Evolutionary conservation across 1,140 invertebrate genomes (phyloP), one percentile per base, ranked within the genome.

Genomic region (Ericerus pela): DNA sequence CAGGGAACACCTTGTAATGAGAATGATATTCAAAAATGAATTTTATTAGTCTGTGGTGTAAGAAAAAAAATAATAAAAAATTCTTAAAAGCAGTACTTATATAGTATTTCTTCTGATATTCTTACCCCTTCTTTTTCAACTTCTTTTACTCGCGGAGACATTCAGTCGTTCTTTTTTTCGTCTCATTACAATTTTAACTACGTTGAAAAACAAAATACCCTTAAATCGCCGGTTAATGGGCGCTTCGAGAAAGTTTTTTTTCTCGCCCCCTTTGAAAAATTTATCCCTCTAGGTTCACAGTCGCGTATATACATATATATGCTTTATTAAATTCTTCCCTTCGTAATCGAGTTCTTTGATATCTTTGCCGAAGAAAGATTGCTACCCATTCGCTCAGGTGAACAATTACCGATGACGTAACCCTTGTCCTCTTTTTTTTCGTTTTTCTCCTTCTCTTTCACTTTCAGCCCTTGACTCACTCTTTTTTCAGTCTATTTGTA

Each of bases 281-380:
- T 24, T 16, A 47, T 24, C 41, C 41, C 16, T 24, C 12, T 33
- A 10, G 36, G 36, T 18, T 14, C n/a, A 18, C 5, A n/a, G 14
- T 14, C 4, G 36, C 12, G 41, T 47, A n/a, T n/a, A n/a, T n/a
- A n/a, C n/a, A n/a, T n/a, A n/a, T n/a, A n/a, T n/a, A 47, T 47
- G 41, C 41, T 47, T 47, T 47, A 47, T 47, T 47, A 47, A 47
- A 47, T 47, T 47, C 41, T 47, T 47, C 41, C 41, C 41, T 47
- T 22, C 16, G 41, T 47, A 47, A 47, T 47, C 41, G 41, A 47
- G 41, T 47, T 47, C 41, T 47, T 47, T 47, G 41, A 47, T 47
- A 47, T 47, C 41, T 47, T 47, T 47, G 41, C 41, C 41, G 18
- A 47, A 47, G 41, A 47, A 47, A 47, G 41, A 47, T 47, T 47